These are phyloP conservation scores for Hepsetus odoe DNA, from an alignment of 2,113 vertebrate genomes.

Conservation along the genomic window DNA sequence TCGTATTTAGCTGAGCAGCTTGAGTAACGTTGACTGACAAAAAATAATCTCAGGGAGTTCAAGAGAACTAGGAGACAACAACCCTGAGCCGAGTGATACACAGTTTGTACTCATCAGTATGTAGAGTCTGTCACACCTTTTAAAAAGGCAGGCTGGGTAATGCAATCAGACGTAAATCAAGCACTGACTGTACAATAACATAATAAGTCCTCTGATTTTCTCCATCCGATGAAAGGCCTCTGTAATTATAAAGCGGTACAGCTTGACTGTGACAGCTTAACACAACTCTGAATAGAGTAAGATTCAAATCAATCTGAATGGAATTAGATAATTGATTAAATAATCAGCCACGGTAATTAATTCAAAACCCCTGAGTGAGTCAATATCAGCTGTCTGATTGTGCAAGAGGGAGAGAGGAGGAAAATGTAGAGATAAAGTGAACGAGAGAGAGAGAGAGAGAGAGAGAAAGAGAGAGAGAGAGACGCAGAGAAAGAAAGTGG, in stretches of 20 bases:
- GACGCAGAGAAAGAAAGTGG: too few relatives aligned
- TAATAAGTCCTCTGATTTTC: conserved; percentile 48
- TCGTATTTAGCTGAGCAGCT: too few relatives aligned
- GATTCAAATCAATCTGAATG: conserved; percentile 51
- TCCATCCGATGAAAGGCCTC: conserved; percentile 42
- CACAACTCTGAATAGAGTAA: conserved; percentile 28
- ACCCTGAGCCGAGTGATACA: background rate
- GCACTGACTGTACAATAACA: conserved; percentile 47
- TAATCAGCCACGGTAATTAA: conserved; percentile 59
- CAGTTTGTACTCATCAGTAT: conserved; percentile 53
- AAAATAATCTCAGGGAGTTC: conserved; percentile 2
- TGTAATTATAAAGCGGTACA: conserved; percentile 40
- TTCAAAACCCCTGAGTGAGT: conserved; percentile 43
- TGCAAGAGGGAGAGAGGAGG: background rate
- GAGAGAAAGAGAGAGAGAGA: too few relatives aligned
- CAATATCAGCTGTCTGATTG: conserved; percentile 48
- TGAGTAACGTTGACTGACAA: too few relatives aligned
- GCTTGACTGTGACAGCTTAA: conserved; percentile 47
- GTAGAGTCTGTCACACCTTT: conserved; percentile 24
- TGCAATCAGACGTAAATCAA: conserved; percentile 57
- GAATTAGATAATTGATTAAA: conserved; percentile 63
- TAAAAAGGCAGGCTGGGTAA: conserved; percentile 47
- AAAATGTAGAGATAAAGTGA: background rate
- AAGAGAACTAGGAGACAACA: background rate
- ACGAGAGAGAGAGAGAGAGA: background rate